Evolutionary conservation across 37 sponge, comb jelly and placozoan species (phyloP), one percentile per base, ranked within the genome.

Genomic region (Mnemiopsis leidyi): DNA sequence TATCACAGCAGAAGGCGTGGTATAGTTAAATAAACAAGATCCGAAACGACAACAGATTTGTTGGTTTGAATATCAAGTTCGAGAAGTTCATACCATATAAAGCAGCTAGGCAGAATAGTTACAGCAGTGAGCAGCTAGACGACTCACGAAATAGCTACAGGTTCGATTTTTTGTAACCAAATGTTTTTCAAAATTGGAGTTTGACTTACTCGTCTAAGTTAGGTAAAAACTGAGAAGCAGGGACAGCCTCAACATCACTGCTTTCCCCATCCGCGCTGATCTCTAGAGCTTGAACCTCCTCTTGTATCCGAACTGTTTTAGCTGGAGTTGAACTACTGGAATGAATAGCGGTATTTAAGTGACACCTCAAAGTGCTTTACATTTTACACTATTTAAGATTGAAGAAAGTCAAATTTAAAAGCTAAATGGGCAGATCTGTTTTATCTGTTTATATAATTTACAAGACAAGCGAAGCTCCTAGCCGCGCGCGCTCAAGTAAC

Each of bases 271-370:
- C 73, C n/a, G 28, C 73, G 73, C 73, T 69, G 3, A 69, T 69
- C 73, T 69, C 73, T 25, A 69, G 28, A 2, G 73, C 73, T 20
- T 69, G 73, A n/a, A 69, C 73, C 21, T 69, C 73, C 2, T 69
- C 73, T 25, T 69, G 73, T 69, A 69, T 69, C 2, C 73, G 9
- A 25, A 69, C 73, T 28, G 73, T 69, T 25, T 69, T 69, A 23
- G 82, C 82, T 7, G 82, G 82, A 20, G 82, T 79, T 16, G 82
- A 79, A 79, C 82, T 79, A 9, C 82, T 79, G 82, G 13, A 79
- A 73, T 73, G 5, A 73, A 18, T 61, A 18, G 68, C 9, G 68
- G 9, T 61, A 61, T 61, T 61, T n/a, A n/a, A n/a, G n/a, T n/a
- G n/a, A n/a, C n/a, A n/a, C n/a, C n/a, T n/a, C n/a, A n/a, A n/a